These are phyloP conservation scores for Protobothrops flavoviridis DNA, from an alignment of 2,113 vertebrate genomes.

Conservation along the genomic window DNA sequence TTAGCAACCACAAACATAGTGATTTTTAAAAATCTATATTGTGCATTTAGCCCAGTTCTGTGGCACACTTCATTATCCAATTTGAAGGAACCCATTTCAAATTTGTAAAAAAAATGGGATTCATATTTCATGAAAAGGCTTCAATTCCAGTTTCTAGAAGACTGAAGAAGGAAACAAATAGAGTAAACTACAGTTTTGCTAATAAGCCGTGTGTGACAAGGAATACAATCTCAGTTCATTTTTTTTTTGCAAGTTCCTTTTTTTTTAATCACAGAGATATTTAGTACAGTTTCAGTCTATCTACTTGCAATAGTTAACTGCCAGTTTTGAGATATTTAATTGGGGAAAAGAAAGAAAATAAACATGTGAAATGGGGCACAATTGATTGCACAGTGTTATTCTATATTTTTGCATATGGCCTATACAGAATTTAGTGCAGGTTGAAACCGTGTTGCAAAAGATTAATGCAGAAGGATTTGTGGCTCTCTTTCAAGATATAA, in stretches of 20 bases:
- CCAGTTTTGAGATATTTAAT: slow-evolving; percentile 19
- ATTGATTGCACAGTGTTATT: background rate
- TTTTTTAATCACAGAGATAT: background rate
- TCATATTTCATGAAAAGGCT: background rate
- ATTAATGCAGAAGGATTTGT: background rate
- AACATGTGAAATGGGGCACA: background rate
- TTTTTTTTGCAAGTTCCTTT: background rate
- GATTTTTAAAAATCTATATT: background rate
- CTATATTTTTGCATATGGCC: background rate
- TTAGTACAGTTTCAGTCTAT: background rate
- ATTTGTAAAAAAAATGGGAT: background rate
- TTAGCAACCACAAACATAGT: background rate
- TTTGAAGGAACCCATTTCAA: background rate
- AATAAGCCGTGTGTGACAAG: background rate
- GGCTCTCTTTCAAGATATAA: background rate
- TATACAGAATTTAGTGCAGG: background rate
- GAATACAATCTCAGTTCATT: background rate
- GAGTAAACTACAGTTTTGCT: background rate
- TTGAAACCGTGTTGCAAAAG: background rate
- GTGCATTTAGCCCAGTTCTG: background rate
- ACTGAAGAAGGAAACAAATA: background rate
- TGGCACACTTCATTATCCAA: background rate
- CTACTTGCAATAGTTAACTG: background rate
- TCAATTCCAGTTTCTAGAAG: background rate
- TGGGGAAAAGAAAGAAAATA: slow-evolving; percentile 26